phyloP scores from a whole-genome alignment of 2,113 vertebrate species.

The Oryzias javanicus region DNA sequence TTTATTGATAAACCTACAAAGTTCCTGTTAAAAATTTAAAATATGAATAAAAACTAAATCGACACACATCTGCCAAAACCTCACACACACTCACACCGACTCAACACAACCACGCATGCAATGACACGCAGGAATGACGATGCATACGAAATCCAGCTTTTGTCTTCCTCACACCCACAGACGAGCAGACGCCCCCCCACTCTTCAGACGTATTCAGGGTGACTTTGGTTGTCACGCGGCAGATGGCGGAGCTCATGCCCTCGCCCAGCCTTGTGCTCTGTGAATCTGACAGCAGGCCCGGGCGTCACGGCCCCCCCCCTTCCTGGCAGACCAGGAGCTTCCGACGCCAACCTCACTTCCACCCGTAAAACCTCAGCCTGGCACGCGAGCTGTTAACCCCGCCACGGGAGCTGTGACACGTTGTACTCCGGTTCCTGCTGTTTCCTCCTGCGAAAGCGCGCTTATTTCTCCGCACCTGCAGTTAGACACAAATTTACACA shows the following conservation, averaged over 20 bases:
- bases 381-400: constrained; percentile 45
- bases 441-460: neutral
- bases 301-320: constrained; percentile 39
- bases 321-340: constrained; percentile 43
- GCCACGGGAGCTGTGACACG: constrained; percentile 28
- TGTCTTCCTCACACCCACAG: constrained; percentile 7
- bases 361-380: constrained; percentile 39
- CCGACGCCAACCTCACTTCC: constrained; percentile 37
- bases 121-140: constrained; percentile 2
- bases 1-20: no score
- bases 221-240: constrained; percentile 70
- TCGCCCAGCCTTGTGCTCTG: constrained; percentile 43
- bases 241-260: constrained; percentile 70
- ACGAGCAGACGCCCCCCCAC: constrained; percentile 2
- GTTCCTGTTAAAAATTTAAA: no score
- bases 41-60: no score
- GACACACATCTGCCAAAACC: no score
- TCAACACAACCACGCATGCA: neutral
- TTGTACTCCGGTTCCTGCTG: constrained; percentile 15
- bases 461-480: neutral
- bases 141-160: constrained; percentile 9
- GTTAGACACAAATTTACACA: neutral
- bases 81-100: neutral
- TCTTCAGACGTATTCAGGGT: constrained; percentile 50
- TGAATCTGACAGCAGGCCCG: constrained; percentile 58